Percentiles rank a stretch among this genome's conserved stretches.
Evolutionary conservation across 92 coral and sea anemone species (phyloP).

Genomic region (Siderastrea siderea): DNA sequence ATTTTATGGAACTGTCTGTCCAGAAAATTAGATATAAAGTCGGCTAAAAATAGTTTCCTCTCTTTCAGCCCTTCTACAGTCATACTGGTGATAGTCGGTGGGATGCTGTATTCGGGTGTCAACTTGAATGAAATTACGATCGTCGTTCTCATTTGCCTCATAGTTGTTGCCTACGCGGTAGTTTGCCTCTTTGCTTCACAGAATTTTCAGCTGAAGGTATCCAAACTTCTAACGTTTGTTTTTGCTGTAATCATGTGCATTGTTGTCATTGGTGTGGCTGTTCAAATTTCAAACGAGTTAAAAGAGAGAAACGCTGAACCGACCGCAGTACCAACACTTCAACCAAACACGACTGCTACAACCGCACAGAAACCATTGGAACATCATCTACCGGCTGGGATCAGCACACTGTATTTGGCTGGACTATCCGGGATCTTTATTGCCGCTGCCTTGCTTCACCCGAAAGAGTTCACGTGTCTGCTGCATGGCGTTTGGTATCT

Average conservation of each 20-base stretch:
- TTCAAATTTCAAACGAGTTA: slow-evolving; percentile 63
- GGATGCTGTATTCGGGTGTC: slow-evolving; percentile 53
- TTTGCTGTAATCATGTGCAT: slow-evolving; percentile 76
- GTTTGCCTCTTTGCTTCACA: slow-evolving; percentile 60
- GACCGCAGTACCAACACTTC: slow-evolving; percentile 4
- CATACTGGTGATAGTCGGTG: slow-evolving; percentile 65
- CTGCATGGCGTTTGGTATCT: slow-evolving; percentile 73
- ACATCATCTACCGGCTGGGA: slow-evolving; percentile 50
- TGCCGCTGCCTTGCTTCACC: slow-evolving; percentile 63
- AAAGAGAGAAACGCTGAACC: slow-evolving; percentile 3
- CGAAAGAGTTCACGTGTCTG: slow-evolving; percentile 63
- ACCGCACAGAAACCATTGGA: slow-evolving; percentile 29
- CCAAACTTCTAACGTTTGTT: slow-evolving; percentile 69
- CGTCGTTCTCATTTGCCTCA: slow-evolving; percentile 26
- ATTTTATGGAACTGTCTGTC: no score
- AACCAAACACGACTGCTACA: slow-evolving; percentile 13
- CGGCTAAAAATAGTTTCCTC: neutral
- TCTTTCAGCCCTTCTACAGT: slow-evolving; percentile 69
- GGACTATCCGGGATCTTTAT: slow-evolving; percentile 64
- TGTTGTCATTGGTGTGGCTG: slow-evolving; percentile 69
- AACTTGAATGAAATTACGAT: slow-evolving; percentile 42
- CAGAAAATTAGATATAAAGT: no score
- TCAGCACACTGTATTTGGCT: slow-evolving; percentile 63
- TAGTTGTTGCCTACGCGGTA: slow-evolving; percentile 23
- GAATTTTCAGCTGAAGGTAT: slow-evolving; percentile 63